Evolutionary conservation across 2,797 vertebrate genomes (phyloP).

Genomic region (Anolis apletophallus): DNA sequence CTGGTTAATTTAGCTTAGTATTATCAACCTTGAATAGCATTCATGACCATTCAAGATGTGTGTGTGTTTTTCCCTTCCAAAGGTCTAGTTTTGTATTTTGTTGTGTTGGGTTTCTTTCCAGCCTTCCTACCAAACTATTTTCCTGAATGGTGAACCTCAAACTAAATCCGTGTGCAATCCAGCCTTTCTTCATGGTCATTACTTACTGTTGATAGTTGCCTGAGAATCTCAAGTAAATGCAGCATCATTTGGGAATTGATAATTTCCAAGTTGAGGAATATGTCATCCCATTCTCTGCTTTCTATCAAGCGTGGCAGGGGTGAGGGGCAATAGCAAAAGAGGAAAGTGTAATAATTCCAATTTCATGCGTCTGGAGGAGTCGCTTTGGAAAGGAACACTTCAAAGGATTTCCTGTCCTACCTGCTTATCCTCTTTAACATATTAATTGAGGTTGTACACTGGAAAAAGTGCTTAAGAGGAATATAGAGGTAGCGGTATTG

Average conservation of each 20-base stretch:
- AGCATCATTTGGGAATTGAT: not conserved
- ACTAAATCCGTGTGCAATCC: not conserved
- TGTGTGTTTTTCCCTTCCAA: too few species aligned
- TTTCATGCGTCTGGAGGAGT: slow-evolving; percentile 1
- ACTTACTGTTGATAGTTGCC: not conserved
- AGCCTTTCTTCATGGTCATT: not conserved
- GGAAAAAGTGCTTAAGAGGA: slow-evolving; percentile 3
- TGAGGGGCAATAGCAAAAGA: accelerated
- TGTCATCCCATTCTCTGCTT: not conserved
- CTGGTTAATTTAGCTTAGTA: not conserved
- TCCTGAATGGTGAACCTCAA: not conserved
- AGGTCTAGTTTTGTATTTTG: too few species aligned
- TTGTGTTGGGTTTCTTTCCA: not conserved
- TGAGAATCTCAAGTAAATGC: not conserved
- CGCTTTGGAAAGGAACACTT: not conserved
- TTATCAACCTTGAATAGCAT: too few species aligned
- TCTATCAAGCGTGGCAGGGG: not conserved
- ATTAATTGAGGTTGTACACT: slow-evolving; percentile 26
- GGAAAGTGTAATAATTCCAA: not conserved
- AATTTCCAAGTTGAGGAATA: not conserved
- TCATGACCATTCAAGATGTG: too few species aligned
- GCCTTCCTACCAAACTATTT: not conserved
- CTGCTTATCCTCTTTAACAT: slow-evolving; percentile 6
- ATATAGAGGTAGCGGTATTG: slow-evolving; percentile 30
- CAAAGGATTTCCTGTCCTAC: not conserved